phyloP scores from a whole-genome alignment of 2,888 invertebrate genomes.

The Laothoe populi region DNA sequence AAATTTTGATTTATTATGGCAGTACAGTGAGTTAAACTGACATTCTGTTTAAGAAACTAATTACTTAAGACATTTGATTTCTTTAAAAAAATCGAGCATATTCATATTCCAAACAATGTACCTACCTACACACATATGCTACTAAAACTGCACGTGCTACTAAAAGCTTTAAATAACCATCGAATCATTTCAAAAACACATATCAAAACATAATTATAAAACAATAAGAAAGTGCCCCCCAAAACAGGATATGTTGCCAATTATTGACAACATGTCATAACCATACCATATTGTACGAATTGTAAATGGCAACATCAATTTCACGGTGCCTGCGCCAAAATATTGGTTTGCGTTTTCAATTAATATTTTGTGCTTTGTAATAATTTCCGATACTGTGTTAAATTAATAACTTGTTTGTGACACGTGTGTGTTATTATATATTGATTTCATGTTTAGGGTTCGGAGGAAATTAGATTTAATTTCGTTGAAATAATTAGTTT shows the following conservation, averaged over 20 bases:
- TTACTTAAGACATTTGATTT: no score
- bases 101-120: no score
- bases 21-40: no score
- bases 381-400: conserved; percentile 45
- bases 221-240: conserved; percentile 11
- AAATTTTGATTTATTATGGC: no score
- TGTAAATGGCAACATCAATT: conserved; percentile 35
- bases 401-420: conserved; percentile 41
- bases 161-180: background rate
- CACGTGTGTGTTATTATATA: conserved; percentile 37
- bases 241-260: conserved; percentile 38
- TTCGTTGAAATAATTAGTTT: conserved; percentile 9
- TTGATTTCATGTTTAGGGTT: conserved; percentile 28
- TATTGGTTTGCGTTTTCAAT: conserved; percentile 37
- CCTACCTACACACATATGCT: no score
- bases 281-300: conserved; percentile 31
- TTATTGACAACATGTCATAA: conserved; percentile 35
- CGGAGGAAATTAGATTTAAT: conserved; percentile 21
- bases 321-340: conserved; percentile 38
- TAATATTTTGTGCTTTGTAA: conserved; percentile 44
- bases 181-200: conserved; percentile 1
- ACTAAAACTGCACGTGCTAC: background rate
- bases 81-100: no score
- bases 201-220: conserved; percentile 7
- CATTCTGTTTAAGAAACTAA: no score